Conservation (phyloP, 2,797 vertebrate species). For the Neomorphus geoffroyi region DNA sequence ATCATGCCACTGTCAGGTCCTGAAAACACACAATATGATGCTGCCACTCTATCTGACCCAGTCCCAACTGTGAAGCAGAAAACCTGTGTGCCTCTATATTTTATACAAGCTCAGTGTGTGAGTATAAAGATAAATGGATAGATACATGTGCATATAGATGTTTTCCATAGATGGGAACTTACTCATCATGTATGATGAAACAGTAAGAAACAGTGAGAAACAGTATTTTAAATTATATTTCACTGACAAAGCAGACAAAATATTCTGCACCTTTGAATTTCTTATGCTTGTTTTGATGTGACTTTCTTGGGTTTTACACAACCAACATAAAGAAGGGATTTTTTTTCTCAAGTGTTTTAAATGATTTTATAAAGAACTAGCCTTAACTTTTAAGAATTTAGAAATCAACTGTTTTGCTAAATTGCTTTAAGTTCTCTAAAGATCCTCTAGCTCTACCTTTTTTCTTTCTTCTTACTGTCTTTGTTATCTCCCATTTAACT, state of each 20-base stretch:
- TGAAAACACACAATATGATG: accelerated
- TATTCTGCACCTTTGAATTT: not conserved
- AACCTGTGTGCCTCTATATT: not conserved
- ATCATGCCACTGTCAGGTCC: not conserved
- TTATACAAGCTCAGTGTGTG: not conserved
- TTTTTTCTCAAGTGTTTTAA: not conserved
- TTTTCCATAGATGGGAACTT: not conserved
- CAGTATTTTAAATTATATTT: not conserved
- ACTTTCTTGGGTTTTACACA: not conserved
- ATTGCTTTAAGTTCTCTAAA: slow-evolving; percentile 39
- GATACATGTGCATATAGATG: not conserved
- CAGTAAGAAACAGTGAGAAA: not conserved
- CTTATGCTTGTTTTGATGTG: not conserved
- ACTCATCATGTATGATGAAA: too few relatives aligned
- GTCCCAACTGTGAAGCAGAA: not conserved
- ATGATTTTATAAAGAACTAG: not conserved
- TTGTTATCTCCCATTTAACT: slow-evolving; percentile 45
- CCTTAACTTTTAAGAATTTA: slow-evolving; percentile 5
- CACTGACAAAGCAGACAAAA: not conserved
- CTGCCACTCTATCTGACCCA: not conserved
- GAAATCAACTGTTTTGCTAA: slow-evolving; percentile 55
- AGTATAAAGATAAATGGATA: not conserved
- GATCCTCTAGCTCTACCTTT: not conserved
- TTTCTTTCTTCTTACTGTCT: not conserved
- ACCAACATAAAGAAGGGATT: not conserved